Evolutionary conservation across 2,797 vertebrate species (phyloP).

Genomic region (Danio choprae): DNA sequence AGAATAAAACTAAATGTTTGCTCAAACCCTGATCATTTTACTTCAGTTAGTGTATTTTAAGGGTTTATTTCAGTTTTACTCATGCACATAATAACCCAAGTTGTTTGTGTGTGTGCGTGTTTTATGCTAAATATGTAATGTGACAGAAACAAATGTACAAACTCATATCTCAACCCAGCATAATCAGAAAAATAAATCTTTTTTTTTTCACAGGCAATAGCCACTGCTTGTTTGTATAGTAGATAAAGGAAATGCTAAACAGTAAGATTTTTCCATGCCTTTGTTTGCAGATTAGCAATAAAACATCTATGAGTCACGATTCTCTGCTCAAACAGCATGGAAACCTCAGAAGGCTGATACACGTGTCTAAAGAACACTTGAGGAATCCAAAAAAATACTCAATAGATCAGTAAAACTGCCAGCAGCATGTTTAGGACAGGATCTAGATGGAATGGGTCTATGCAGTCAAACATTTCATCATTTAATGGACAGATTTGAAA

Average conservation of each 20-base stretch:
- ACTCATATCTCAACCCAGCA: not conserved
- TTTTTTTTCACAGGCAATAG: not conserved
- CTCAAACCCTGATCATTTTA: too few species aligned
- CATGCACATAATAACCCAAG: too few species aligned
- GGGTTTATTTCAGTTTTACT: too few species aligned
- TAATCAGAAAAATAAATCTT: not conserved
- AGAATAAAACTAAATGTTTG: too few species aligned
- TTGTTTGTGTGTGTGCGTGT: too few species aligned
- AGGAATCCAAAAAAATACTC: too few species aligned
- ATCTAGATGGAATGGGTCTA: not conserved
- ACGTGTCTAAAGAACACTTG: not conserved
- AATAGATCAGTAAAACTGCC: not conserved
- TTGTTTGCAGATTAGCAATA: not conserved
- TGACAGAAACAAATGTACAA: too few species aligned
- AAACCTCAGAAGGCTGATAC: not conserved
- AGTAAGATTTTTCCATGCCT: not conserved
- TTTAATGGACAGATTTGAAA: not conserved
- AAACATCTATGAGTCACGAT: constrained; percentile 7
- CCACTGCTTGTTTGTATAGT: not conserved
- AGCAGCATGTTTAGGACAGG: constrained; percentile 8
- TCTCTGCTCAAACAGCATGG: not conserved
- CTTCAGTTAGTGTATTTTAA: too few species aligned
- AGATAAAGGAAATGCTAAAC: not conserved
- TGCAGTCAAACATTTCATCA: not conserved
- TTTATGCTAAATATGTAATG: too few species aligned